Conservation (phyloP, 2,888 invertebrate species). For the Heliconius aoede region DNA sequence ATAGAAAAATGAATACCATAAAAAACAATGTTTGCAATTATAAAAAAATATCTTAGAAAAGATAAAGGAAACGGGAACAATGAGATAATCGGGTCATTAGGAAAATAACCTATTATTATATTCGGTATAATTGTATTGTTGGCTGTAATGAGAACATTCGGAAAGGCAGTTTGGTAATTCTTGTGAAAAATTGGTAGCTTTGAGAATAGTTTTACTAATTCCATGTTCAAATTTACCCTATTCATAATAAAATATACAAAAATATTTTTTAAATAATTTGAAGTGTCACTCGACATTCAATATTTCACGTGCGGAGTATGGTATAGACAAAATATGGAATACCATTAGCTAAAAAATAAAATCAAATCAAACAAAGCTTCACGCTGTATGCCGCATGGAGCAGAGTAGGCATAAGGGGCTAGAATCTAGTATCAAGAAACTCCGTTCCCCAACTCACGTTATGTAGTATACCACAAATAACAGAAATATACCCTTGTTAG, state of each 20-base stretch:
- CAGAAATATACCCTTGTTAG: constrained; percentile 57
- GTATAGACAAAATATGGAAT: no score
- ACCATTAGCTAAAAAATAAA: no score
- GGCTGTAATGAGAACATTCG: constrained; percentile 44
- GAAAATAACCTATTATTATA: constrained; percentile 39
- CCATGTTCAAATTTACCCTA: background rate
- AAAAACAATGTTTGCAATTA: constrained; percentile 28
- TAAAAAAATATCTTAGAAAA: constrained; percentile 27
- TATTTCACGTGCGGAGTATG: no score
- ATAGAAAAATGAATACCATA: background rate
- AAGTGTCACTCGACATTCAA: no score
- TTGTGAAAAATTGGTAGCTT: constrained; percentile 47
- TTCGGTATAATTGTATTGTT: constrained; percentile 44
- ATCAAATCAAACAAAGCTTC: no score
- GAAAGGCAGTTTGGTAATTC: constrained; percentile 45
- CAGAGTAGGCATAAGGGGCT: background rate
- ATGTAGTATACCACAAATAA: constrained; percentile 19
- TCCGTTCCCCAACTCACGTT: background rate
- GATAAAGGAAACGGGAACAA: constrained; percentile 32
- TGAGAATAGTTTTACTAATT: constrained; percentile 4
- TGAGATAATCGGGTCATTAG: constrained; percentile 44
- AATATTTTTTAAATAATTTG: no score
- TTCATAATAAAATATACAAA: background rate
- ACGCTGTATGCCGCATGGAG: background rate
- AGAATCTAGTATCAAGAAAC: no score